These are phyloP conservation scores for Bubalus kerabau DNA, from an alignment of 2,113 vertebrate genomes.

Conservation along the genomic window DNA sequence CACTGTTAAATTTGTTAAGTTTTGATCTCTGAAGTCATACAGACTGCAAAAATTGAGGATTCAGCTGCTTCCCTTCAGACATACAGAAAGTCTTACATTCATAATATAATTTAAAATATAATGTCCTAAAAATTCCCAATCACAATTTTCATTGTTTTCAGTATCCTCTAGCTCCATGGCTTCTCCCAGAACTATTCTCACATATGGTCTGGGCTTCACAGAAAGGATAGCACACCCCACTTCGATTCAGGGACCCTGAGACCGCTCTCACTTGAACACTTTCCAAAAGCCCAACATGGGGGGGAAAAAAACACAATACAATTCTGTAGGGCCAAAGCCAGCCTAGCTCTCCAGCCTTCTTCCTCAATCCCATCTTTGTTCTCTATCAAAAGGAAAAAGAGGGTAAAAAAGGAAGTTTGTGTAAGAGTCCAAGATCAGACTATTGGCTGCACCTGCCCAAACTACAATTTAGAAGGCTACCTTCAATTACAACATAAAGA, in stretches of 20 bases:
- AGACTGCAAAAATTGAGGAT: slow-evolving; percentile 18
- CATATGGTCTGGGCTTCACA: background rate
- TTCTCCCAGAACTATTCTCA: slow-evolving; percentile 39
- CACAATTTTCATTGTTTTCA: slow-evolving; percentile 61
- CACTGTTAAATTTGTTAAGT: background rate
- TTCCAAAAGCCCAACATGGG: slow-evolving; percentile 32
- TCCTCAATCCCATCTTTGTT: slow-evolving; percentile 19
- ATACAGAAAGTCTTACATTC: slow-evolving; percentile 55
- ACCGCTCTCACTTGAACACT: slow-evolving; percentile 14
- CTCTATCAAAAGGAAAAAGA: slow-evolving; percentile 22
- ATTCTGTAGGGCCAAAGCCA: background rate
- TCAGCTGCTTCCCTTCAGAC: slow-evolving; percentile 29
- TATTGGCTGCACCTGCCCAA: slow-evolving; percentile 13
- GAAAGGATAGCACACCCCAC: slow-evolving; percentile 2
- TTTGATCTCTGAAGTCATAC: slow-evolving; percentile 24
- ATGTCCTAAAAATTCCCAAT: slow-evolving; percentile 57
- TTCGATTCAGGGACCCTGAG: slow-evolving; percentile 31
- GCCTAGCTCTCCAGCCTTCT: background rate
- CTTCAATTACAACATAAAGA: slow-evolving; percentile 35
- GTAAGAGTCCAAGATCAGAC: slow-evolving; percentile 5
- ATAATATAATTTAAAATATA: slow-evolving; percentile 66
- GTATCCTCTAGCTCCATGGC: slow-evolving; percentile 27
- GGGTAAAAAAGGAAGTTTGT: background rate
- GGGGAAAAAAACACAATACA: background rate
- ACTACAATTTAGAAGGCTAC: slow-evolving; percentile 40